Conservation (phyloP, 2,113 vertebrate species). For the Bagarius yarrelli region DNA sequence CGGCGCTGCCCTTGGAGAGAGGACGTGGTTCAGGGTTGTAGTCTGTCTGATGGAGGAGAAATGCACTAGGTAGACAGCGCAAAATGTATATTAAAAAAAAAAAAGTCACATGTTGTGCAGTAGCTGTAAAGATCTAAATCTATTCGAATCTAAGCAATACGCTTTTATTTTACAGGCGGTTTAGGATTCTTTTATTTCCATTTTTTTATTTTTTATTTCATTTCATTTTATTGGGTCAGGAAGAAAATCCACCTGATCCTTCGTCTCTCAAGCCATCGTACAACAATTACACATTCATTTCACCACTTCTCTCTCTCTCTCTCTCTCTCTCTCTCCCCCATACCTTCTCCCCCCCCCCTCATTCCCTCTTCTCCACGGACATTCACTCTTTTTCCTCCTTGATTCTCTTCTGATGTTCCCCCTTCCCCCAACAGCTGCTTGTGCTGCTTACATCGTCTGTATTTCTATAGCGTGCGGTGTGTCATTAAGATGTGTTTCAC, state of each 20-base stretch:
- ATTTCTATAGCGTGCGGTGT: not conserved
- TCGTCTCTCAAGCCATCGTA: slow-evolving; percentile 57
- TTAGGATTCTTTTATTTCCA: not conserved
- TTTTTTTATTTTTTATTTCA: slow-evolving; percentile 12
- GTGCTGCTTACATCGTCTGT: slow-evolving; percentile 1
- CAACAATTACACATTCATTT: slow-evolving; percentile 71
- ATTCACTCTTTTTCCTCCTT: slow-evolving; percentile 38
- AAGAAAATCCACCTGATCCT: slow-evolving; percentile 32
- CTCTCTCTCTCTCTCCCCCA: not conserved
- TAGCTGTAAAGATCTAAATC: not conserved
- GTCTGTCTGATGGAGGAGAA: slow-evolving; percentile 6
- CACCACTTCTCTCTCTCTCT: slow-evolving; percentile 58
- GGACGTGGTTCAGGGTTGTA: slow-evolving; percentile 15
- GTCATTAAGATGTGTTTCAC: slow-evolving; percentile 5
- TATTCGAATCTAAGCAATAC: not conserved
- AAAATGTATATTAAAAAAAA: slow-evolving; percentile 31
- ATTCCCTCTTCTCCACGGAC: slow-evolving; percentile 36
- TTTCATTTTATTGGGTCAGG: not conserved
- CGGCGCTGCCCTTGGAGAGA: slow-evolving; percentile 39
- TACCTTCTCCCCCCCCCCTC: slow-evolving; percentile 28
- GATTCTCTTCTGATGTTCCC: slow-evolving; percentile 40
- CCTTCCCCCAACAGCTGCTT: slow-evolving; percentile 37
- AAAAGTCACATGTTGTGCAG: not conserved
- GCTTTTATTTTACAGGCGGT: not conserved
- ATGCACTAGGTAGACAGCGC: slow-evolving; percentile 7